A percentile compares a stretch with the other conserved stretches of the same genome.
phyloP scores from a whole-genome alignment of 2,113 vertebrate species.

The Coptodon rendalli region DNA sequence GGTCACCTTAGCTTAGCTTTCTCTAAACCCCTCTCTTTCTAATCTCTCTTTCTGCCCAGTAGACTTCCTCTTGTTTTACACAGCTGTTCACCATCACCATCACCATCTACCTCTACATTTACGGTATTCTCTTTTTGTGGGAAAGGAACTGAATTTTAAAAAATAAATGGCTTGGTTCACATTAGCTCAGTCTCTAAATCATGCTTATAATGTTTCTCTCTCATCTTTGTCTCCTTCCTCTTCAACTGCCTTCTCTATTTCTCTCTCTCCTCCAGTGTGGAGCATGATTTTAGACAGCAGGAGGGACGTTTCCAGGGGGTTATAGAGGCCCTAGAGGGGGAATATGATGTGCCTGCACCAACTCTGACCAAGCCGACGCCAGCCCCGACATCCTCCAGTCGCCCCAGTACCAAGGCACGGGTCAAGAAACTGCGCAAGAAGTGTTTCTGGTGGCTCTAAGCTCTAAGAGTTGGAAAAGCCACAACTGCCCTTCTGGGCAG shows the following conservation, averaged over 20 bases:
- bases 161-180: background rate
- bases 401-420: slow-evolving; percentile 71
- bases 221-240: background rate
- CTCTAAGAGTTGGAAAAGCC: slow-evolving; percentile 5
- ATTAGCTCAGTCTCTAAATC: background rate
- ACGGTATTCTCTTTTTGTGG: background rate
- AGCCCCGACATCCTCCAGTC: slow-evolving; percentile 15
- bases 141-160: background rate
- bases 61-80: background rate
- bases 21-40: background rate
- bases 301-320: slow-evolving; percentile 86
- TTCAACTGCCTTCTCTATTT: background rate
- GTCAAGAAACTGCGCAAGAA: slow-evolving; percentile 92
- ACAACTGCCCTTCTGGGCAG: background rate
- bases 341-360: slow-evolving; percentile 64
- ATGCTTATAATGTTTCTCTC: background rate
- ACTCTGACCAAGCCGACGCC: slow-evolving; percentile 27
- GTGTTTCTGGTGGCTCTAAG: slow-evolving; percentile 95
- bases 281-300: slow-evolving; percentile 94
- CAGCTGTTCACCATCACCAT: background rate
- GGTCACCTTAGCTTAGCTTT: background rate
- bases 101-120: background rate
- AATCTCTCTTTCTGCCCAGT: background rate
- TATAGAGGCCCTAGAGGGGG: slow-evolving; percentile 79
- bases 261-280: slow-evolving; percentile 76